Percentiles rank a stretch among this genome's conserved stretches.
Evolutionary conservation across 2,888 invertebrate species (phyloP).

Genomic region (Endomychus coccineus): DNA sequence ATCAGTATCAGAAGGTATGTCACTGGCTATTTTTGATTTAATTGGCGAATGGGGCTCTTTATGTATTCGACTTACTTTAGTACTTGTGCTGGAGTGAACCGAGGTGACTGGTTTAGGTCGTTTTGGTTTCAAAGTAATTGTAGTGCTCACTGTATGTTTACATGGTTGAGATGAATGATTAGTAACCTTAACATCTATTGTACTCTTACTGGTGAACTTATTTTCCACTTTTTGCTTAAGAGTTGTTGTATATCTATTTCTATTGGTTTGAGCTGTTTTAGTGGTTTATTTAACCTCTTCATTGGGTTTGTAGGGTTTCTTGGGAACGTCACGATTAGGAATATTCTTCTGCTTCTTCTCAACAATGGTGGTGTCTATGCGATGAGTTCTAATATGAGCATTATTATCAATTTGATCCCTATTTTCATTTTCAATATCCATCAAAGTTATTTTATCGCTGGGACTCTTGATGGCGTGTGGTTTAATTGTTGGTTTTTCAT

Average conservation of each 20-base stretch:
- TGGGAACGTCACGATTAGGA: conserved; percentile 20
- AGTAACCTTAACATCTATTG: conserved; percentile 7
- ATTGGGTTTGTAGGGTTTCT: too few relatives aligned
- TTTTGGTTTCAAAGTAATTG: conserved; percentile 27
- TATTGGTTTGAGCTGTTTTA: too few relatives aligned
- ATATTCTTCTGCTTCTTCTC: conserved; percentile 22
- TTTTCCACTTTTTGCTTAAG: too few relatives aligned
- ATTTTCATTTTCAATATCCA: conserved; percentile 26
- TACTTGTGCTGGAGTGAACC: too few relatives aligned
- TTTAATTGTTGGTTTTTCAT: too few relatives aligned
- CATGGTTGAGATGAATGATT: conserved; percentile 10
- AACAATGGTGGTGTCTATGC: conserved; percentile 29
- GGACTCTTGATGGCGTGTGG: conserved; percentile 4
- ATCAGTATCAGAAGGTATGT: conserved; percentile 28
- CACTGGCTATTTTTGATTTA: conserved; percentile 25
- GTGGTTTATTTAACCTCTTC: too few relatives aligned
- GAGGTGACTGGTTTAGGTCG: conserved; percentile 15
- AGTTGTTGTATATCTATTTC: too few relatives aligned
- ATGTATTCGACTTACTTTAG: too few relatives aligned
- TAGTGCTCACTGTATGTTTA: conserved; percentile 30
- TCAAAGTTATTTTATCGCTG: conserved; percentile 19
- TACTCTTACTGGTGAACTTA: too few relatives aligned
- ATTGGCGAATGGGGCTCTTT: too few relatives aligned
- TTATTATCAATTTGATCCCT: conserved; percentile 24
- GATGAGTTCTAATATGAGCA: conserved; percentile 29